phyloP scores from a whole-genome alignment of 2,888 invertebrate species.

The Idaea dimidiata region DNA sequence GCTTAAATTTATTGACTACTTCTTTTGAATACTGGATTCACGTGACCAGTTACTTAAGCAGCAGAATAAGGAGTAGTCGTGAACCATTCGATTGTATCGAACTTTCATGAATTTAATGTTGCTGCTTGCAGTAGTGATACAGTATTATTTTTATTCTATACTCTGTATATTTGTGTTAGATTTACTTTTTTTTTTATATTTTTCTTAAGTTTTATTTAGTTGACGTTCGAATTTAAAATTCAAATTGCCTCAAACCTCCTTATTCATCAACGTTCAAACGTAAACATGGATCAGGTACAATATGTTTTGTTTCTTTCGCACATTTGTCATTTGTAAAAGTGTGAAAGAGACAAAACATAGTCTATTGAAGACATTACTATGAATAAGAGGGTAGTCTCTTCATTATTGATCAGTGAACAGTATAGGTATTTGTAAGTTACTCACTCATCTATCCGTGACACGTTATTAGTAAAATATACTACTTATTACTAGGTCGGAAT shows the following conservation, averaged over 20 bases:
- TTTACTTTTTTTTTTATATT: slow-evolving; percentile 54
- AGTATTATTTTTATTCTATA: slow-evolving; percentile 75
- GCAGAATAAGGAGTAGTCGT: slow-evolving; percentile 27
- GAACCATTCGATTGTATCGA: slow-evolving; percentile 17
- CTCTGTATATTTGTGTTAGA: slow-evolving; percentile 72
- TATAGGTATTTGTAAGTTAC: too few species aligned
- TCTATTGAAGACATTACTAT: too few species aligned
- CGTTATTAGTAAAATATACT: too few species aligned
- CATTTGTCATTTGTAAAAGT: too few species aligned
- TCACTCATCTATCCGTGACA: too few species aligned
- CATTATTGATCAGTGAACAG: too few species aligned
- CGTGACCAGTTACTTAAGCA: slow-evolving; percentile 14
- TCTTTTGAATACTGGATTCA: slow-evolving; percentile 12
- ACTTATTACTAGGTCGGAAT: too few species aligned
- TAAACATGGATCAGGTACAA: too few species aligned
- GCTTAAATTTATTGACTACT: neutral
- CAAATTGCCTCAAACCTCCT: slow-evolving; percentile 9
- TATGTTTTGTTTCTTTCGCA: too few species aligned
- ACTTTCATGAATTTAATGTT: slow-evolving; percentile 54
- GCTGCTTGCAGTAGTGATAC: slow-evolving; percentile 71
- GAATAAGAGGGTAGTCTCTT: too few species aligned
- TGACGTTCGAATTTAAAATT: slow-evolving; percentile 37
- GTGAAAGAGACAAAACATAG: too few species aligned
- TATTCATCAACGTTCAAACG: neutral
- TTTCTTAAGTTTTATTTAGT: slow-evolving; percentile 58